Percentiles rank a stretch among this genome's conserved stretches.
These are phyloP conservation scores for Tenthredo notha DNA, from an alignment of 2,888 invertebrate species.

Conservation along the genomic window DNA sequence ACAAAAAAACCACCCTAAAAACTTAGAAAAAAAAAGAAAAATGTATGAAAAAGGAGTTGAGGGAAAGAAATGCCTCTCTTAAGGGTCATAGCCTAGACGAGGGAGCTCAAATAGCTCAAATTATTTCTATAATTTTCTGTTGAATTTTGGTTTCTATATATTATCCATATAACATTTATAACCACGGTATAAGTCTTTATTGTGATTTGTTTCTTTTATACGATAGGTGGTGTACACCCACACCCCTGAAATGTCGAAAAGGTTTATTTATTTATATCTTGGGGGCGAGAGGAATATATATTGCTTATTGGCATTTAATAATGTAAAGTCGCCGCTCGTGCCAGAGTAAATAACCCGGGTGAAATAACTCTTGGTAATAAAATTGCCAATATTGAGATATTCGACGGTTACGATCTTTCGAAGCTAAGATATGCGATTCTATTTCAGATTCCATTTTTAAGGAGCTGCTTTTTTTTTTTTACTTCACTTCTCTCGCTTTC, in stretches of 20 bases:
- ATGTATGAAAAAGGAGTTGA: not conserved
- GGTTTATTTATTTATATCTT: constrained; percentile 27
- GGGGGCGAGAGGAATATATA: not conserved
- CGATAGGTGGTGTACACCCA: too few species aligned
- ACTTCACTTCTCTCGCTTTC: not conserved
- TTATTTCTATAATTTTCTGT: not conserved
- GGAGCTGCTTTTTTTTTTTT: not conserved
- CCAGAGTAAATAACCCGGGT: constrained; percentile 37
- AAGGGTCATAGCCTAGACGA: not conserved
- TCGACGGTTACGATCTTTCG: constrained; percentile 39
- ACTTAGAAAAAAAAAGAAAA: not conserved
- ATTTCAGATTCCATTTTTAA: constrained; percentile 35
- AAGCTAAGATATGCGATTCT: constrained; percentile 38
- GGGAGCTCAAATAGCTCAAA: not conserved
- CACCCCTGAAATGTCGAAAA: not conserved
- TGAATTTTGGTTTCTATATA: not conserved
- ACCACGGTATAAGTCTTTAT: not conserved
- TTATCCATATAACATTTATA: not conserved
- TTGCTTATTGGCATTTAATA: constrained; percentile 45
- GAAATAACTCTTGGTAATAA: constrained; percentile 45
- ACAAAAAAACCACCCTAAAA: not conserved
- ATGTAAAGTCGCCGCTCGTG: constrained; percentile 6
- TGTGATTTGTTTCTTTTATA: constrained; percentile 17
- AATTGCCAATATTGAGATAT: constrained; percentile 41
- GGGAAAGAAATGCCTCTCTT: not conserved